Evolutionary conservation across 2,797 vertebrate species (phyloP), one percentile per base, ranked within the genome.

Genomic region (Gastrophryne carolinensis): DNA sequence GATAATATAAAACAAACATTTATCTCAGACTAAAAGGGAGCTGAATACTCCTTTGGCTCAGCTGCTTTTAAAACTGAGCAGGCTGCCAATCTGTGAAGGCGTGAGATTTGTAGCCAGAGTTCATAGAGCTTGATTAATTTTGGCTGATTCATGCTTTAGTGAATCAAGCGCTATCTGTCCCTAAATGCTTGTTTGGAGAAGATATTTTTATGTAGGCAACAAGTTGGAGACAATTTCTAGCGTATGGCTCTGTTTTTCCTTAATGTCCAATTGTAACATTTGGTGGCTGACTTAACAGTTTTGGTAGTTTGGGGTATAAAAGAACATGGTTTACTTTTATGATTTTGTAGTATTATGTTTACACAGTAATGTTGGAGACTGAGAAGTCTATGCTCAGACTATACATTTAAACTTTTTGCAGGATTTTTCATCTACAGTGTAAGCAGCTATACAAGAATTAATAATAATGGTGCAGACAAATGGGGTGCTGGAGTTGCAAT

Each of bases 171-270:
- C 19, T 49, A 41, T 60, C 21, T 60, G 54, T 34, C 54, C 39
- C 15, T 58, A 71, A 21, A 47, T 32, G 32, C 54, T 49, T 34
- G 50, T 54, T 54, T 24, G 24, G 50, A 24, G 13, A 27, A 3
- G 37, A 58, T 58, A 37, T 32, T 39, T 61, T 17, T 21, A 47
- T 49, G 54, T 71, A 58, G 54, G 54, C 54, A 69, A 69, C 11
- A 57, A 69, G 13, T 69, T 69, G 66, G 52, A 69, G 35, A 57
- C 35, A 2, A 69, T 30, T 69, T 13, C 21, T 34, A 34, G 19
- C 54, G 32, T 71, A 58, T 71, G 68, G 35, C 41, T 58, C 4
- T 71, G 68, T 58, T 71, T 54, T 67, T 71, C 47, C 12, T 49
- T 60, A 21, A 57, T 57, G 8, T 44, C 24, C 24, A 69, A 56